These are phyloP conservation scores for Drosophila pseudoobscura DNA, from an alignment of 1,140 invertebrate genomes.

Conservation along the genomic window DNA sequence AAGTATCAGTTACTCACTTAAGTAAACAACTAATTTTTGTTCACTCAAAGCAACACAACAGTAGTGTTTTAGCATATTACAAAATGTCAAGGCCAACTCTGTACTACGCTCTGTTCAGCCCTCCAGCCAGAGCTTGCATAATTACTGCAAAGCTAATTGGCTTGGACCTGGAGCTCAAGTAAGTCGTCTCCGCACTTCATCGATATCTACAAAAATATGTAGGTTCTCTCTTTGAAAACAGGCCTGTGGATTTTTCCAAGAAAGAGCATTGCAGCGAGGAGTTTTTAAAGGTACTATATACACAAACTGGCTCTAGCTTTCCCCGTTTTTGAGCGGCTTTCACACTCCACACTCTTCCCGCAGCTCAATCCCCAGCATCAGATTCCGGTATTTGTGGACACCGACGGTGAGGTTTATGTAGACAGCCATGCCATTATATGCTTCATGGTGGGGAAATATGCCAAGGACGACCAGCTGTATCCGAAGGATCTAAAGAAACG, in stretches of 20 bases:
- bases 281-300: slow-evolving; percentile 58
- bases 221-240: slow-evolving; percentile 5
- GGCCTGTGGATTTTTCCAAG: slow-evolving; percentile 69
- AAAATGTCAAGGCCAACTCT: slow-evolving; percentile 72
- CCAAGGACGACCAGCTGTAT: slow-evolving; percentile 86
- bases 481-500: slow-evolving; percentile 86
- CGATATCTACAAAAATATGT: too few species aligned
- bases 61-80: slow-evolving; percentile 1
- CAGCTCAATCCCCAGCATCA: slow-evolving; percentile 87
- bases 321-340: too few species aligned
- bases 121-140: slow-evolving; percentile 84
- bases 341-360: slow-evolving; percentile 5
- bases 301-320: neutral
- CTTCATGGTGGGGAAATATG: slow-evolving; percentile 89
- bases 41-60: too few species aligned
- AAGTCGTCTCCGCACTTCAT: slow-evolving; percentile 37
- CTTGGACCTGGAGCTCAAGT: slow-evolving; percentile 83
- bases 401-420: slow-evolving; percentile 86
- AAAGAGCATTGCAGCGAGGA: slow-evolving; percentile 71
- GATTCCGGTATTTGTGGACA: slow-evolving; percentile 87
- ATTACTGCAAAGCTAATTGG: slow-evolving; percentile 84
- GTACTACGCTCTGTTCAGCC: slow-evolving; percentile 84
- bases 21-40: too few species aligned
- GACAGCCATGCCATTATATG: slow-evolving; percentile 88
- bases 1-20: too few species aligned